Conservation (phyloP, 1,140 invertebrate species). For the Drosophila pseudoobscura region DNA sequence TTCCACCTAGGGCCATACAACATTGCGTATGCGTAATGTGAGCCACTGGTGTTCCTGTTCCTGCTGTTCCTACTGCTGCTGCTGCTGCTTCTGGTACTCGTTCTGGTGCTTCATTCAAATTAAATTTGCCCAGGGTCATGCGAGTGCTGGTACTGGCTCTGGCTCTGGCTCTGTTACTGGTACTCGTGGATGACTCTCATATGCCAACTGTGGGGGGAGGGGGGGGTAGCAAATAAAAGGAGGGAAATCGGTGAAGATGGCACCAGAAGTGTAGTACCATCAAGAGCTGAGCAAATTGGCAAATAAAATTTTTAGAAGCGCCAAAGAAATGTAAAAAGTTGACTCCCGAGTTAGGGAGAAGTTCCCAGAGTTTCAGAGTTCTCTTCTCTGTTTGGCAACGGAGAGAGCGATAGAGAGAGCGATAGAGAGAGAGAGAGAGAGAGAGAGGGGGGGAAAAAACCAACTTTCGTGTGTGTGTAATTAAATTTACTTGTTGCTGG, state of each 20-base stretch:
- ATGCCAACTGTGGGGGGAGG: constrained; percentile 6
- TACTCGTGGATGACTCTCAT: background rate
- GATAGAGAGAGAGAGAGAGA: background rate
- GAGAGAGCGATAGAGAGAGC: background rate
- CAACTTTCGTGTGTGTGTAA: constrained; percentile 58
- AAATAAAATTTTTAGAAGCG: constrained; percentile 67
- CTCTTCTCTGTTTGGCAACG: background rate
- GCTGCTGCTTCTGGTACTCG: constrained; percentile 1
- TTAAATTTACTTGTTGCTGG: constrained; percentile 72
- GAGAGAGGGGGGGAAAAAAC: constrained; percentile 25
- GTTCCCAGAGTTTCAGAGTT: constrained; percentile 1
- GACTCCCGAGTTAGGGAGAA: constrained; percentile 48
- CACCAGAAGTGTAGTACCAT: constrained; percentile 22
- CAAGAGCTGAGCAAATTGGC: constrained; percentile 62
- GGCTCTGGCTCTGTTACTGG: too few species aligned
- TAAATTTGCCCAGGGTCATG: constrained; percentile 67
- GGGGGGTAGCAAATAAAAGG: constrained; percentile 8
- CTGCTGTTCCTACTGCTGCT: background rate
- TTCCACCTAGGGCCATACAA: constrained; percentile 10
- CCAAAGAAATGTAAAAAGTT: constrained; percentile 58
- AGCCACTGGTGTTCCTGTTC: constrained; percentile 4
- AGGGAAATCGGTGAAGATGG: background rate
- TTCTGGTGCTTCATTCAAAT: constrained; percentile 57
- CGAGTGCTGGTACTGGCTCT: constrained; percentile 8
- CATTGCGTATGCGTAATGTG: constrained; percentile 67